A percentile compares a stretch with the other conserved stretches of the same genome.
Evolutionary conservation across 2,888 invertebrate species (phyloP).

Genomic region (Diloba caeruleocephala): DNA sequence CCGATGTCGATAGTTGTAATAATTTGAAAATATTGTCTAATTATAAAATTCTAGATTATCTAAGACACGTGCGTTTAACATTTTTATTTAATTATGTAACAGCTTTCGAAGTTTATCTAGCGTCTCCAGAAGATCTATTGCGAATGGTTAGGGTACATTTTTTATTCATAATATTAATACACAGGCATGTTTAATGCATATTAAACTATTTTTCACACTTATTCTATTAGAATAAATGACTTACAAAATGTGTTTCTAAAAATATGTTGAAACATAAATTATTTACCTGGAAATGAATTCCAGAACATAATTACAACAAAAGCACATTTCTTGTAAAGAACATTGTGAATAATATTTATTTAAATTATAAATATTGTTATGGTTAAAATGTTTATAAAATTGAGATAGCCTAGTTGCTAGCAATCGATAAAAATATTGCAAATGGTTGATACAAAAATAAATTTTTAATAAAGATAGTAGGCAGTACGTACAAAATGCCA

Average conservation of each 20-base stretch:
- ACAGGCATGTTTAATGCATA: slow-evolving; percentile 7
- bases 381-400: neutral
- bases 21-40: slow-evolving; percentile 42
- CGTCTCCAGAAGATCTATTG: slow-evolving; percentile 40
- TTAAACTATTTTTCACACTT: slow-evolving; percentile 5
- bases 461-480: neutral
- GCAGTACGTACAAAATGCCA: neutral
- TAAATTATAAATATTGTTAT: neutral
- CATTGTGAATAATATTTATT: slow-evolving; percentile 7
- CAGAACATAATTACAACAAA: neutral
- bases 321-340: slow-evolving; percentile 4
- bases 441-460: neutral
- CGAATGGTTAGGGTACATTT: slow-evolving; percentile 9
- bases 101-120: slow-evolving; percentile 46
- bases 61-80: slow-evolving; percentile 55
- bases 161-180: slow-evolving; percentile 9
- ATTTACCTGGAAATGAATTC: neutral
- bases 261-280: slow-evolving; percentile 7
- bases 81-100: slow-evolving; percentile 32
- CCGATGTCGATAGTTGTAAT: slow-evolving; percentile 6
- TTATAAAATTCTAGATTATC: slow-evolving; percentile 49
- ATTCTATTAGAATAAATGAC: slow-evolving; percentile 22
- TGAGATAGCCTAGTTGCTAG: neutral
- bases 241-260: slow-evolving; percentile 24
- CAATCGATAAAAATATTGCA: slow-evolving; percentile 5